Conservation (phyloP, 1,140 invertebrate species). For the Melanaphis sacchari region DNA sequence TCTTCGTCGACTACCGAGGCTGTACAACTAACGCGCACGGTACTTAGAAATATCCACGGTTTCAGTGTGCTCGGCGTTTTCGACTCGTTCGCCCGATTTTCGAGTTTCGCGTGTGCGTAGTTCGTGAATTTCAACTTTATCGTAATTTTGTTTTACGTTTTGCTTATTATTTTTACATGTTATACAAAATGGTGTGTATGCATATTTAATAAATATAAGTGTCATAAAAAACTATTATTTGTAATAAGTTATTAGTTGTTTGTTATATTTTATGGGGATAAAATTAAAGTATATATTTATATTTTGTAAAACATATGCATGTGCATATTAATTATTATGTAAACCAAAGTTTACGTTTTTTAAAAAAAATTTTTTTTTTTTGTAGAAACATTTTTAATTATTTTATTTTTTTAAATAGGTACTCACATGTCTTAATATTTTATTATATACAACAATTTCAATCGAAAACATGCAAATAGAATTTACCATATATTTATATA, state of each 20-base stretch:
- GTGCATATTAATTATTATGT: not conserved
- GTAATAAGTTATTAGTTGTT: not conserved
- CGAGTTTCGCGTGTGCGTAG: slow-evolving; percentile 19
- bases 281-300: not conserved
- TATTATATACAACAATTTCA: not conserved
- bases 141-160: not conserved
- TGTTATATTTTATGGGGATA: not conserved
- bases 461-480: not conserved
- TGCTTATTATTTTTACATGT: not conserved
- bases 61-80: slow-evolving; percentile 39
- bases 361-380: not conserved
- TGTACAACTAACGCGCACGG: slow-evolving; percentile 9
- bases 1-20: not conserved
- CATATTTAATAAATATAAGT: not conserved
- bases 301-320: not conserved
- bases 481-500: not conserved
- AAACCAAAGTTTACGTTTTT: not conserved
- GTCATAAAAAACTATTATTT: not conserved
- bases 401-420: not conserved
- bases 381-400: not conserved
- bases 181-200: slow-evolving; percentile 9
- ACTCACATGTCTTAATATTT: not conserved
- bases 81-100: slow-evolving; percentile 23
- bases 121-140: not conserved
- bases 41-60: not conserved